phyloP scores from a whole-genome alignment of 64 coral and sea anemone species.

The Dendronephthya gigantea region DNA sequence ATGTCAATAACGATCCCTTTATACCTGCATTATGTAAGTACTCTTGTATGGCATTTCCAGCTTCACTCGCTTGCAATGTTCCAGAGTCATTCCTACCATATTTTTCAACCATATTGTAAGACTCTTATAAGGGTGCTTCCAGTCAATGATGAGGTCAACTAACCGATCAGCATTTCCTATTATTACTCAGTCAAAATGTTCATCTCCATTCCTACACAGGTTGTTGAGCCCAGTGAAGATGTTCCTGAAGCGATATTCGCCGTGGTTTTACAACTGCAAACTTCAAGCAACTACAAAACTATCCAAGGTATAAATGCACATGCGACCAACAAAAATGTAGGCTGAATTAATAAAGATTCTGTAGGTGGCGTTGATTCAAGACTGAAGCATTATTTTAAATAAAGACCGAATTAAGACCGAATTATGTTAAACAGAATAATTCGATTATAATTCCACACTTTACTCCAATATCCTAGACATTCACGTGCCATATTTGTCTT shows the following conservation, averaged over 20 bases:
- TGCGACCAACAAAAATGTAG: no score
- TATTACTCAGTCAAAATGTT: no score
- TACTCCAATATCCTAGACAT: neutral
- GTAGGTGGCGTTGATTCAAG: no score
- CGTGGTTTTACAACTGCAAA: neutral
- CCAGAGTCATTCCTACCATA: no score
- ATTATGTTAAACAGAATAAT: no score
- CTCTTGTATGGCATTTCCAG: neutral
- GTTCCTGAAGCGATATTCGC: neutral
- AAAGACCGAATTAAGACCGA: no score
- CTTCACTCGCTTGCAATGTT: neutral
- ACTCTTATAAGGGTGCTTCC: no score
- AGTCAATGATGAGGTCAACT: no score
- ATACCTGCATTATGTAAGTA: neutral
- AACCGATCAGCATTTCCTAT: no score
- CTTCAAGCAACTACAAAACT: neutral
- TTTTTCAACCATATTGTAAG: no score
- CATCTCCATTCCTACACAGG: neutral
- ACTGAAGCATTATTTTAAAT: no score
- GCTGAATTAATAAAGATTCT: no score
- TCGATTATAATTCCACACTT: neutral
- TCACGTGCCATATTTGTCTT: slow-evolving; percentile 2
- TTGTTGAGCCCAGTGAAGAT: neutral
- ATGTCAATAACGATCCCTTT: neutral
- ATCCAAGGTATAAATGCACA: neutral